Base-by-base conservation (phyloP, 2,797 vertebrate species). In the Huso huso region DNA sequence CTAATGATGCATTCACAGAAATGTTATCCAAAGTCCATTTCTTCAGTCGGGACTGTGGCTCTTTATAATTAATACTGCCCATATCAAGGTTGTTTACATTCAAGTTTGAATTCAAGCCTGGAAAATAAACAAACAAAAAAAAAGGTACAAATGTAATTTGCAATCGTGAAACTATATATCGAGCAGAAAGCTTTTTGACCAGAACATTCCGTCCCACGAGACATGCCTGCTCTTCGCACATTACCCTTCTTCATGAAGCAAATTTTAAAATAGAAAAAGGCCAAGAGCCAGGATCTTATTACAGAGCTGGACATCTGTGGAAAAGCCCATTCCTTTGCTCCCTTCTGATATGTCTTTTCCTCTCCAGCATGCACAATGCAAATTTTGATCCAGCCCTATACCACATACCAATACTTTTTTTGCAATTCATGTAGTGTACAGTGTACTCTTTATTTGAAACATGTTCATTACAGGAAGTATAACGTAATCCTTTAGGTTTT, bases 21-120 rank as follows among this genome's bases (percentile, higher is more conserved):
- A 92, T 88, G 83, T 95, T 97, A 87, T 95, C 92, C 74, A 94
- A 93, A 77, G 95, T 98, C 90, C 96, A 95, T 82, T 97, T 98
- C 87, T 95, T 95, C 81, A 99, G 77, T 79, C 94, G 92, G 83
- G 96, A 98, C 76, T 98, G 95, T 70, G 95, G 94, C 88, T 99
- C 96, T 90, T 98, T 98, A 78, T 84, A 89, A 75, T 79, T 81
- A 88, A 94, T 87, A 84, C 90, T 92, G 81, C 81, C 88, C 86
- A 97, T 86, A 77, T 98, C 95, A 88, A 96, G 73, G 70, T 70
- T 85, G 89, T 92, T 91, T 94, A 96, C 95, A 98, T 96, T 98
- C 93, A 95, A 89, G 89, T 95, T 96, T 87, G 95, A 91, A 83
- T 93, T 95, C 89, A 97, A 91, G 92, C 93, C 96, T 98, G 72